Evolutionary conservation across 2,113 vertebrate genomes (phyloP), one percentile per base, ranked within the genome.

Genomic region (Hyaena hyaena): DNA sequence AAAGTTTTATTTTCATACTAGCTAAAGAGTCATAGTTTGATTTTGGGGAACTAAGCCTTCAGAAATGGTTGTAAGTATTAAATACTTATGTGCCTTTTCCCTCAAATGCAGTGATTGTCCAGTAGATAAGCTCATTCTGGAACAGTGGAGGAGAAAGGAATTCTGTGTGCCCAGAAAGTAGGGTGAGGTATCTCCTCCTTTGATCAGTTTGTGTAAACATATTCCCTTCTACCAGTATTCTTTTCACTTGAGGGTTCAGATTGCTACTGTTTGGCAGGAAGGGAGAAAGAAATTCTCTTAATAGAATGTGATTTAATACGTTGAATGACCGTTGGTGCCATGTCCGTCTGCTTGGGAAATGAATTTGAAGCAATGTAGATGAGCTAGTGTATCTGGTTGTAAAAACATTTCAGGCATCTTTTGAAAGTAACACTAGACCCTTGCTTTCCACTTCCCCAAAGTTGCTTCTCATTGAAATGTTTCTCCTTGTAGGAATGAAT

Each of bases 391-490:
- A 2, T 33, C 73, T 93, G 77, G n/a, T 87, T 90, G 71, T 45
- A 68, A 69, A 95, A 68, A 73, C 84, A 63, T 90, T 58, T 15
- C 2, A 10, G 93, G 45, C 35, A n/a, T 77, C 85, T 95, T 97
- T 74, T 23, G 61, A 39, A 95, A 96, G 90, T 90, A 74, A 97
- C 65, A 12, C 84, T 84, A 85, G 85, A 79, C 15, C 69, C n/a
- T 35, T 66, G 39, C 23, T 77, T 7, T 95, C 63, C 73, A 0
- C 88, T 43, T 94, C 65, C 96, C 96, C 28, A 65, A 39, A 89
- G 80, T 61, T 95, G 11, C 88, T 98, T 97, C 90, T 97, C 61
- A 61, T 1, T 77, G 90, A 96, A 85, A 80, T 85, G 74, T 35
- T 33, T 73, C 74, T 10, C 2, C 73, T 50, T 95, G 35, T 74